These are phyloP conservation scores for Callionymus lyra DNA, from an alignment of 2,113 vertebrate genomes.

Conservation along the genomic window DNA sequence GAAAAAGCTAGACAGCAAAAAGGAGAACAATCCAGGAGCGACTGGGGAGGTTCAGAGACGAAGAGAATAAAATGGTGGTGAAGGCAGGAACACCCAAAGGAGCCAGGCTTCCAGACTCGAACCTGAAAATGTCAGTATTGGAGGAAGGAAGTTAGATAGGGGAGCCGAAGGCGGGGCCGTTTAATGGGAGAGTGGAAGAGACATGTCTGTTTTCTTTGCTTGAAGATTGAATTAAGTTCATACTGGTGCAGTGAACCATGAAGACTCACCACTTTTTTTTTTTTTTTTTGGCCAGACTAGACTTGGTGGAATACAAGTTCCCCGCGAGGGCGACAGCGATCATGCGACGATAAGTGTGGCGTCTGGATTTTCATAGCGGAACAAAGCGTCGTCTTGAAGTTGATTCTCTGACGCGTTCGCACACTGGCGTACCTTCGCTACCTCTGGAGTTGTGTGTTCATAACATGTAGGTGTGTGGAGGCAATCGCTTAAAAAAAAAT, in stretches of 20 bases:
- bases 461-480: no score
- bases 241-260: constrained; percentile 45
- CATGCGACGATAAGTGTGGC: no score
- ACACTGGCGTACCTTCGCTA: no score
- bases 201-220: constrained; percentile 44
- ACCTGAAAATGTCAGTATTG: constrained; percentile 27
- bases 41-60: constrained; percentile 4
- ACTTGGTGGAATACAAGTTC: no score
- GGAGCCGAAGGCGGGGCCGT: constrained; percentile 1
- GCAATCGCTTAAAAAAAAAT: no score
- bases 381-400: no score
- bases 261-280: constrained; percentile 28
- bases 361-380: no score
- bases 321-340: no score
- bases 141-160: constrained; percentile 3
- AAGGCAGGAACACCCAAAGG: constrained; percentile 1
- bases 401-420: no score
- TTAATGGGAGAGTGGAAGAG: constrained; percentile 10
- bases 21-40: not conserved
- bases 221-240: constrained; percentile 57
- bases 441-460: no score
- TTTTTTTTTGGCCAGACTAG: not conserved
- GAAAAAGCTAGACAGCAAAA: not conserved
- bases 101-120: constrained; percentile 8
- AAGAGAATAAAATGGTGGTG: constrained; percentile 7